phyloP scores from a whole-genome alignment of 2,888 invertebrate genomes.

The Caenorhabditis angaria region DNA sequence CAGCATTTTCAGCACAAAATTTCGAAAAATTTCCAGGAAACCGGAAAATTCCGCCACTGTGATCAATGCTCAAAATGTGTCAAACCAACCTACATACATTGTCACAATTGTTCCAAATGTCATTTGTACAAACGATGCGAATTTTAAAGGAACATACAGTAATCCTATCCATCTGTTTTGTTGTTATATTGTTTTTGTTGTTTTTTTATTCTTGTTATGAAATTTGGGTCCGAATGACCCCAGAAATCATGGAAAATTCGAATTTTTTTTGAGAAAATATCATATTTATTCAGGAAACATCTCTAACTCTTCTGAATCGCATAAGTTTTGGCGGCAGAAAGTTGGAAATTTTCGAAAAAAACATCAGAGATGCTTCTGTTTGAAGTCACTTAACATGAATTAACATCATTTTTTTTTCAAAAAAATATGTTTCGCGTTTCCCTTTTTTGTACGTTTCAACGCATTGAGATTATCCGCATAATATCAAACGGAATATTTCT shows the following conservation, averaged over 20 bases:
- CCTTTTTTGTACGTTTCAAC: background rate
- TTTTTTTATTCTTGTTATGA: slow-evolving; percentile 13
- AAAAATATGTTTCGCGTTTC: background rate
- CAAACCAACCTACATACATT: slow-evolving; percentile 62
- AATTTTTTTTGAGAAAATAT: background rate
- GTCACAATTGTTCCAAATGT: slow-evolving; percentile 55
- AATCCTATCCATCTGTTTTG: background rate
- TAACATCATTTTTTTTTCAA: background rate
- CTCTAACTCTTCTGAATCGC: no score
- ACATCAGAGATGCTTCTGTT: background rate
- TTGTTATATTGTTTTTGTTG: slow-evolving; percentile 19
- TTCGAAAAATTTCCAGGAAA: slow-evolving; percentile 14
- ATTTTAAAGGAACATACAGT: slow-evolving; percentile 11
- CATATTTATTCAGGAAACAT: background rate
- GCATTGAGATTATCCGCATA: background rate
- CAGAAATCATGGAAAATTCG: background rate
- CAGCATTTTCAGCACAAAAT: background rate
- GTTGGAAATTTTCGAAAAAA: background rate
- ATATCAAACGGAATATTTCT: background rate
- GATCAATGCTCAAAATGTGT: slow-evolving; percentile 59
- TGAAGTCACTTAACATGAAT: background rate
- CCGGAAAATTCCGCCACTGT: slow-evolving; percentile 58
- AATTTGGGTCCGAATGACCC: background rate
- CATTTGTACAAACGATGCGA: slow-evolving; percentile 54
- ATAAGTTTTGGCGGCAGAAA: background rate